phyloP scores from a whole-genome alignment of 1,140 invertebrate genomes.

The Dendrolimus punctatus region DNA sequence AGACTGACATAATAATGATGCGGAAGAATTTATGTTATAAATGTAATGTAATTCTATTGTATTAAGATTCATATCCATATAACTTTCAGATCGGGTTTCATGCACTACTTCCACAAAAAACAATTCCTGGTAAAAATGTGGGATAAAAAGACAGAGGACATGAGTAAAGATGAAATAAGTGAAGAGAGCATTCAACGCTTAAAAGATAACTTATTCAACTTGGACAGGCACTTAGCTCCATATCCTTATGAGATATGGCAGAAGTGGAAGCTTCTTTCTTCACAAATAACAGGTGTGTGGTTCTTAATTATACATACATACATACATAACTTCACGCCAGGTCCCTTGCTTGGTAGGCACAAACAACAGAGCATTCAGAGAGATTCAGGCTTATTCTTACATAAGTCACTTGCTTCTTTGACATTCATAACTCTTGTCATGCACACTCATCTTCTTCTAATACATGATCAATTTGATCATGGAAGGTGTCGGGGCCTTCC shows the following conservation, averaged over 20 bases:
- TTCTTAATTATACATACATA: slow-evolving; percentile 4
- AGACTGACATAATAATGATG: no score
- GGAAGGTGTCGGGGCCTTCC: no score
- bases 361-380: no score
- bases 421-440: no score
- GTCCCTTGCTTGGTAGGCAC: no score
- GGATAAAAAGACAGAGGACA: slow-evolving; percentile 81
- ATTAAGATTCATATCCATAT: neutral
- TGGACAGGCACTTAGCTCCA: slow-evolving; percentile 89
- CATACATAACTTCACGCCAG: no score
- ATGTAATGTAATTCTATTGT: no score
- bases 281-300: slow-evolving; percentile 77
- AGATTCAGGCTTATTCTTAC: no score
- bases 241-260: slow-evolving; percentile 94
- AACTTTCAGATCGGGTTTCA: slow-evolving; percentile 84
- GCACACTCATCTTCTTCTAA: no score
- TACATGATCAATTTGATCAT: no score
- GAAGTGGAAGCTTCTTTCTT: slow-evolving; percentile 89
- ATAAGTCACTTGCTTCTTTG: no score
- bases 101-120: slow-evolving; percentile 86
- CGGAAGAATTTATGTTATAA: no score
- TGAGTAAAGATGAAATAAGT: slow-evolving; percentile 74
- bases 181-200: slow-evolving; percentile 76
- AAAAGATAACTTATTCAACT: slow-evolving; percentile 80
- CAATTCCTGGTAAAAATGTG: slow-evolving; percentile 92